Percentiles rank a stretch among this genome's conserved stretches.
These are phyloP conservation scores for Anas flavirostris DNA, from an alignment of 2,797 vertebrate genomes.

Conservation along the genomic window DNA sequence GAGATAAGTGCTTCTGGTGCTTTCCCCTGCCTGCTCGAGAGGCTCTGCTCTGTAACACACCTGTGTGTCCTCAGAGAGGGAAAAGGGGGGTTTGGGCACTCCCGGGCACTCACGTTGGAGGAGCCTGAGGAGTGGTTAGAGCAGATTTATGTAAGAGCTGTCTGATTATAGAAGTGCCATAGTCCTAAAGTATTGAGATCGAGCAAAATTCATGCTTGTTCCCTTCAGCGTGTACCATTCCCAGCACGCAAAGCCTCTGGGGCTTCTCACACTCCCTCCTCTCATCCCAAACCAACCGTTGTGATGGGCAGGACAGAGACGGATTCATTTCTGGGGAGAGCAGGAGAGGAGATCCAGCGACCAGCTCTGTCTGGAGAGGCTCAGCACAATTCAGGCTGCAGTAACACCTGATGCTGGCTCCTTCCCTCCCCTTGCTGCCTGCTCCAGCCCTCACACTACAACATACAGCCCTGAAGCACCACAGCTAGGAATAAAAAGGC, in stretches of 20 bases:
- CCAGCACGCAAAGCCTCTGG: neutral
- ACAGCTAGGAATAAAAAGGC: neutral
- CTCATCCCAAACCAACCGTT: neutral
- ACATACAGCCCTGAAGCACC: accelerated
- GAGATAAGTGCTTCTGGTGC: accelerated
- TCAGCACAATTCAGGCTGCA: neutral
- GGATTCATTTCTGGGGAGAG: neutral
- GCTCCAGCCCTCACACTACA: neutral
- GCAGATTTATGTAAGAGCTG: neutral
- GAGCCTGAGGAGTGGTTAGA: neutral
- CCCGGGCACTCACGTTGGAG: neutral
- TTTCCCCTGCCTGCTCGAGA: neutral
- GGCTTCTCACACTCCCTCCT: accelerated
- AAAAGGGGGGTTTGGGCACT: neutral
- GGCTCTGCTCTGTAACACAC: neutral
- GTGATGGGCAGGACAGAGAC: neutral
- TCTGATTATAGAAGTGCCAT: too few relatives aligned
- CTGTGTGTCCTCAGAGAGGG: neutral
- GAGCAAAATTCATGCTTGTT: neutral
- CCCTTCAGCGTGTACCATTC: neutral
- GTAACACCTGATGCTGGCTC: neutral
- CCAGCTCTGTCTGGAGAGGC: neutral
- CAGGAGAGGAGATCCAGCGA: neutral
- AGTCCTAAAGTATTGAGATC: neutral
- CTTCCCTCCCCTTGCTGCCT: neutral